A percentile compares a stretch with the other conserved stretches of the same genome.
Evolutionary conservation across 2,113 vertebrate species (phyloP).

Genomic region (Haemorhous mexicanus): DNA sequence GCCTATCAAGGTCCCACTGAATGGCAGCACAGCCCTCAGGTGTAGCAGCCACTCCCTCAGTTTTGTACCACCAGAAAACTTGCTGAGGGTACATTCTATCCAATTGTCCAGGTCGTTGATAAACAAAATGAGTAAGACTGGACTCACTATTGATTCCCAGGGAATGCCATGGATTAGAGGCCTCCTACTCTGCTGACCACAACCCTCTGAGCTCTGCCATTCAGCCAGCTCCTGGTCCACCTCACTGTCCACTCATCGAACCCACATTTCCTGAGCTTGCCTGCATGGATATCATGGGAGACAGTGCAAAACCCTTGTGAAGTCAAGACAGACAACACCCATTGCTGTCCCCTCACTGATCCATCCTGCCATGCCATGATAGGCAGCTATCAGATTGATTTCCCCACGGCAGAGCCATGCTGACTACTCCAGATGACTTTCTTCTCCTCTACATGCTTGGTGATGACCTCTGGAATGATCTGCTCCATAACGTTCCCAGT

Average conservation of each 20-base stretch:
- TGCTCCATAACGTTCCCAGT: background rate
- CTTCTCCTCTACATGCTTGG: too few species aligned
- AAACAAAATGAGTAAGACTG: background rate
- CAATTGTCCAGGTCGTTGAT: background rate
- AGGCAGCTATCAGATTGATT: background rate
- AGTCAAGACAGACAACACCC: background rate
- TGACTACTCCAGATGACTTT: background rate
- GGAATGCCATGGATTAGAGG: background rate
- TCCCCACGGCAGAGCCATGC: background rate
- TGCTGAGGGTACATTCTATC: background rate
- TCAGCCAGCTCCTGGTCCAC: background rate
- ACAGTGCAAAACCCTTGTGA: background rate
- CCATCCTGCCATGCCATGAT: background rate
- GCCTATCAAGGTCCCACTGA: background rate
- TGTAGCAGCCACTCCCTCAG: background rate
- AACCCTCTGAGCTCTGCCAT: background rate
- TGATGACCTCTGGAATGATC: background rate
- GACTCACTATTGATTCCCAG: background rate
- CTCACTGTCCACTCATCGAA: background rate
- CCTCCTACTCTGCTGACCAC: background rate
- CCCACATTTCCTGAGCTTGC: background rate
- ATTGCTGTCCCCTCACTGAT: background rate
- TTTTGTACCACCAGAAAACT: background rate
- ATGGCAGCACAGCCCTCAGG: background rate
- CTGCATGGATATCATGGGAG: too few species aligned